Evolutionary conservation across 2,113 vertebrate species (phyloP).

Genomic region (Aphyosemion australe): DNA sequence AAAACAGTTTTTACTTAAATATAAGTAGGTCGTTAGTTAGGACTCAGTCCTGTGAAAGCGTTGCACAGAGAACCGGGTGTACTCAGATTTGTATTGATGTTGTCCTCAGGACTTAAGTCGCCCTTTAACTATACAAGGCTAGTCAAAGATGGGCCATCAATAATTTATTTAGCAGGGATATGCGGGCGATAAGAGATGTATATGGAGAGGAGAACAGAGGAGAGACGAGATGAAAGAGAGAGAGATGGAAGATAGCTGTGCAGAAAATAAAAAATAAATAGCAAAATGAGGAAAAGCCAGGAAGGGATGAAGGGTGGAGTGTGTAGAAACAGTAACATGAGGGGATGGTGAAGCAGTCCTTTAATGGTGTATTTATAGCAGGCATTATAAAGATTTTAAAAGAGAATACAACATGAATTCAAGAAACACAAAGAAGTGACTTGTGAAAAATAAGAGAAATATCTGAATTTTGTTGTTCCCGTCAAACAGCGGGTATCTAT

Average conservation of each 20-base stretch:
- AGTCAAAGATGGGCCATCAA: conserved; percentile 67
- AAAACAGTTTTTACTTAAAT: conserved; percentile 29
- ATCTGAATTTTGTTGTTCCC: conserved; percentile 31
- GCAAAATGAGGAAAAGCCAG: conserved; percentile 9
- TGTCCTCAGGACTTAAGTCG: conserved; percentile 61
- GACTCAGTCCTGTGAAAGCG: conserved; percentile 37
- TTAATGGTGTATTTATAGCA: neutral
- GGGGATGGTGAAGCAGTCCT: conserved; percentile 23
- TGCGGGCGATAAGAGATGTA: conserved; percentile 47
- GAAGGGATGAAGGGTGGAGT: conserved; percentile 19
- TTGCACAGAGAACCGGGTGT: conserved; percentile 28
- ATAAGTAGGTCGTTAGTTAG: conserved; percentile 59
- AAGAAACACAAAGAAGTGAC: conserved; percentile 28
- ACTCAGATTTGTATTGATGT: conserved; percentile 65
- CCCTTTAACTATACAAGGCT: conserved; percentile 67
- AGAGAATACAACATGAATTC: neutral
- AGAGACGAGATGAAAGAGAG: conserved; percentile 14
- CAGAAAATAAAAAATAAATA: conserved; percentile 14
- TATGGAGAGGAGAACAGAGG: conserved; percentile 14
- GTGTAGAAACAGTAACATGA: conserved; percentile 25
- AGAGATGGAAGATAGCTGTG: conserved; percentile 7
- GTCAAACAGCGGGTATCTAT: conserved; percentile 44
- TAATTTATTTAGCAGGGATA: conserved; percentile 66
- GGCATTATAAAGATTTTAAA: neutral
- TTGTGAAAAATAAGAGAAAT: conserved; percentile 45